These are phyloP conservation scores for Ormyrus labotus DNA, from an alignment of 2,888 invertebrate species.

Conservation along the genomic window DNA sequence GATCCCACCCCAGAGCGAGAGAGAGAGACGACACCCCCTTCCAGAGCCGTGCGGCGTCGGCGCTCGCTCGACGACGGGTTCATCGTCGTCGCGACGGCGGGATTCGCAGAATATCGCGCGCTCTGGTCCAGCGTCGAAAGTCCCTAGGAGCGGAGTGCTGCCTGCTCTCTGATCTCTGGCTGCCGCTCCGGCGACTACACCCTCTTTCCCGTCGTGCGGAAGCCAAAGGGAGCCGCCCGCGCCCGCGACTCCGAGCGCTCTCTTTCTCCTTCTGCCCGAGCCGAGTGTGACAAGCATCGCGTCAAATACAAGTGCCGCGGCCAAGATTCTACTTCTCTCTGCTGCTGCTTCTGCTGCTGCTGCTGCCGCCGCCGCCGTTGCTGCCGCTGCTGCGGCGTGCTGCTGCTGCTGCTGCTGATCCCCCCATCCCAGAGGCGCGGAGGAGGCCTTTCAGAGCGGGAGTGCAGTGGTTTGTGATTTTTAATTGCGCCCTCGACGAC, in stretches of 20 bases:
- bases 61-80: conserved; percentile 56
- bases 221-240: not conserved
- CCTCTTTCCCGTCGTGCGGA: not conserved
- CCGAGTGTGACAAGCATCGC: conserved; percentile 18
- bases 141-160: not conserved
- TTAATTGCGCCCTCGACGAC: too few species aligned
- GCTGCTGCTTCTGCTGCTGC: too few species aligned
- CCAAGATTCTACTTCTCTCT: too few species aligned
- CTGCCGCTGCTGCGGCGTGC: too few species aligned
- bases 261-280: not conserved
- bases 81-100: conserved; percentile 61
- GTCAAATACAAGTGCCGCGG: not conserved
- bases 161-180: conserved; percentile 11
- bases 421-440: too few species aligned
- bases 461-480: too few species aligned
- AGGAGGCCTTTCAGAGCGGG: too few species aligned
- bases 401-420: too few species aligned
- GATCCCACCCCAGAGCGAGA: conserved; percentile 72
- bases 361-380: too few species aligned
- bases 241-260: not conserved
- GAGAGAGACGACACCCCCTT: conserved; percentile 58
- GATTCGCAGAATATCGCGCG: conserved; percentile 68
- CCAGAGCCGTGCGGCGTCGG: conserved; percentile 16
- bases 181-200: conserved; percentile 13
- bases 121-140: conserved; percentile 63